These are phyloP conservation scores for Aegithalos caudatus DNA, from an alignment of 2,113 vertebrate genomes.

Conservation along the genomic window DNA sequence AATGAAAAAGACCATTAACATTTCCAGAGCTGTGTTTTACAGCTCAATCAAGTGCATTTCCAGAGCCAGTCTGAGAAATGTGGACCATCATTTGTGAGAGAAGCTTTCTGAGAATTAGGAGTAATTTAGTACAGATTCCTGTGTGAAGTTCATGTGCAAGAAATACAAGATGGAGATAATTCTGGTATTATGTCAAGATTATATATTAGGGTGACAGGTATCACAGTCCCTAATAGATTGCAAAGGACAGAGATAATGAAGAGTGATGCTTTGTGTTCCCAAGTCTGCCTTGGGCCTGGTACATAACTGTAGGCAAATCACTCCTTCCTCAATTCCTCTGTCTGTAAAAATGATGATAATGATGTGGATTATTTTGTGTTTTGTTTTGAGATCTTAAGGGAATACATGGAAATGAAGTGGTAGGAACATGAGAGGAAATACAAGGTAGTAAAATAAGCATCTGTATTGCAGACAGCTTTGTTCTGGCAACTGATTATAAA, in stretches of 20 bases:
- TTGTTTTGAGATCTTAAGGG: not conserved
- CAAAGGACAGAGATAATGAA: not conserved
- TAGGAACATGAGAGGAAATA: not conserved
- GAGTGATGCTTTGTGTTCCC: slow-evolving; percentile 29
- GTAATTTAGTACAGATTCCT: not conserved
- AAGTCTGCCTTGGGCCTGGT: not conserved
- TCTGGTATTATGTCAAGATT: slow-evolving; percentile 27
- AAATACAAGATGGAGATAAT: slow-evolving; percentile 2
- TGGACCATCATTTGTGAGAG: not conserved
- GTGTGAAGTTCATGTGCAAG: not conserved
- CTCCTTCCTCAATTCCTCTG: not conserved
- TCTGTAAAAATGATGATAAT: not conserved
- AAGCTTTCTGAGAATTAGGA: not conserved
- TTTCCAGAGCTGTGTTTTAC: not conserved
- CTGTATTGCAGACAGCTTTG: not conserved
- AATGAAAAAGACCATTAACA: not conserved
- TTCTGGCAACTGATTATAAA: not conserved
- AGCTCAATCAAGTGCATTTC: not conserved
- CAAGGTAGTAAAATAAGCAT: not conserved
- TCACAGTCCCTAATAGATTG: not conserved
- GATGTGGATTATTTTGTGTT: not conserved
- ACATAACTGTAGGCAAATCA: not conserved
- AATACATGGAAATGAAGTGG: not conserved
- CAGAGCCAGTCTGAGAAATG: not conserved
- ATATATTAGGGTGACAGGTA: not conserved